Conservation (phyloP, 2,888 invertebrate species). For the Linyphia triangularis region DNA sequence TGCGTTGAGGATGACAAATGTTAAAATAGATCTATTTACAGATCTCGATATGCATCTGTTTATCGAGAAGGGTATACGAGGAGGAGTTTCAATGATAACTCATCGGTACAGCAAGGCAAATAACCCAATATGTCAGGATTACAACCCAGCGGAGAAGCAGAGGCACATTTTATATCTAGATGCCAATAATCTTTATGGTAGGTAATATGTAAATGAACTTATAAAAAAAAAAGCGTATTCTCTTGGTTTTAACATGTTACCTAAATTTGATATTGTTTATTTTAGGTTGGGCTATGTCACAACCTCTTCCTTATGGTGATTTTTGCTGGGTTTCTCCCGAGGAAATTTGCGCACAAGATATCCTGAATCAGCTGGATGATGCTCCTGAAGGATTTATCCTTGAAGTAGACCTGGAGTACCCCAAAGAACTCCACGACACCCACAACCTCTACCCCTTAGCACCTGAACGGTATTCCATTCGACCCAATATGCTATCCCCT, state of each 20-base stretch:
- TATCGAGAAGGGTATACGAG: slow-evolving; percentile 77
- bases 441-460: too few relatives aligned
- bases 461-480: background rate
- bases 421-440: background rate
- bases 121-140: background rate
- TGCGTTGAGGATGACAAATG: slow-evolving; percentile 77
- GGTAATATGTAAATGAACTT: background rate
- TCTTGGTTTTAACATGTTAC: background rate
- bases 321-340: background rate
- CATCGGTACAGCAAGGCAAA: slow-evolving; percentile 26
- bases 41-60: slow-evolving; percentile 78
- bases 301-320: background rate
- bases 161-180: slow-evolving; percentile 78
- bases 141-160: background rate
- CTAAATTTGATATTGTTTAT: background rate
- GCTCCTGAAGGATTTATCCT: background rate
- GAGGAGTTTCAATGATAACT: slow-evolving; percentile 31
- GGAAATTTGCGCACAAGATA: background rate
- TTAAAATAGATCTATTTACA: slow-evolving; percentile 77
- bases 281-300: slow-evolving; percentile 5
- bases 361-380: background rate
- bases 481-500: background rate
- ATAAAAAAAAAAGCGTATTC: background rate
- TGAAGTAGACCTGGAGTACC: background rate
- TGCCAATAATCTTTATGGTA: slow-evolving; percentile 74